Evolutionary conservation across 2,797 vertebrate species (phyloP).

Genomic region (Acanthurus tractus): DNA sequence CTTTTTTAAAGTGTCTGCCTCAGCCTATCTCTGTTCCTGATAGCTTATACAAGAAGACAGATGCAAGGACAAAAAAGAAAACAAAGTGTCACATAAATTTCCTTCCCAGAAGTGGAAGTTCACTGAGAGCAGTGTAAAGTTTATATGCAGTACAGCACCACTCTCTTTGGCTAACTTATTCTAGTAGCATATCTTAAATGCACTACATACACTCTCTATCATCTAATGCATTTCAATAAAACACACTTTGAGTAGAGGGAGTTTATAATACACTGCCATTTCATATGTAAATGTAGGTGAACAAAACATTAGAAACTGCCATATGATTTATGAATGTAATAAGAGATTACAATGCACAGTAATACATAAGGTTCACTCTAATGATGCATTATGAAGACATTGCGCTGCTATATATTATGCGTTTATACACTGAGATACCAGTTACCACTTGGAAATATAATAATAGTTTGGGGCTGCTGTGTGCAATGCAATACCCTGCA

Average conservation of each 20-base stretch:
- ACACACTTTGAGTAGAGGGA: background rate
- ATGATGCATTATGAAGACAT: conserved; percentile 2
- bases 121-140: conserved; percentile 22
- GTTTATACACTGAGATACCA: background rate
- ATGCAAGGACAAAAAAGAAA: conserved; percentile 39
- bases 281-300: background rate
- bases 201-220: background rate
- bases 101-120: conserved; percentile 17
- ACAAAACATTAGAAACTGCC: conserved; percentile 2
- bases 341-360: background rate
- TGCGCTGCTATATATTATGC: background rate
- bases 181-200: background rate
- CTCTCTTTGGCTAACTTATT: background rate
- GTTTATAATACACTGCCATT: background rate
- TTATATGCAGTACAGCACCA: conserved; percentile 19
- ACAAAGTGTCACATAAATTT: conserved; percentile 35
- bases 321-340: background rate
- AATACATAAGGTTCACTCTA: background rate
- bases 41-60: conserved; percentile 39
- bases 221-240: background rate
- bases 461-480: background rate
- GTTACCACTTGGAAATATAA: background rate
- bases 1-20: conserved; percentile 29
- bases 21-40: conserved; percentile 39
- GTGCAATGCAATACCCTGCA: background rate